Evolutionary conservation across 2,113 vertebrate genomes (phyloP).

Genomic region (Carassius auratus): DNA sequence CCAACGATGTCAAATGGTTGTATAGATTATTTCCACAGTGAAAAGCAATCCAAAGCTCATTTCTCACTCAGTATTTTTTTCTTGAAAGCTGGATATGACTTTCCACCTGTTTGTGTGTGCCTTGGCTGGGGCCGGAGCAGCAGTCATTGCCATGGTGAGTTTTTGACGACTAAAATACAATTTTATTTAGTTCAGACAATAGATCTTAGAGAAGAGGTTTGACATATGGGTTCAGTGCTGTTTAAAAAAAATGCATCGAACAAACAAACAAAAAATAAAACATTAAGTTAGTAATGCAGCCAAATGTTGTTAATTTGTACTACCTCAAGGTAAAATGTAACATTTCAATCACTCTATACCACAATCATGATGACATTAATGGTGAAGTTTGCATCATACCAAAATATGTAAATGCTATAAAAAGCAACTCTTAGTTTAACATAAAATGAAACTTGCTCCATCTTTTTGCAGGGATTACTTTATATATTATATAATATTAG

Average conservation of each 20-base stretch:
- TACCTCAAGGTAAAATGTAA: neutral
- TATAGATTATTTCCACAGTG: neutral
- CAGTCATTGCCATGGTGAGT: constrained; percentile 97
- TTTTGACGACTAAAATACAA: neutral
- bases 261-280: neutral
- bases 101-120: constrained; percentile 98
- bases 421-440: neutral
- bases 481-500: neutral
- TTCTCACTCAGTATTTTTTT: constrained; percentile 44
- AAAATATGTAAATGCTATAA: neutral
- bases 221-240: neutral
- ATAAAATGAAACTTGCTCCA: neutral
- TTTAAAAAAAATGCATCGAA: neutral
- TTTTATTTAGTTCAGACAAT: neutral
- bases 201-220: neutral
- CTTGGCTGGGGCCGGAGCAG: constrained; percentile 95
- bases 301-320: too few species aligned
- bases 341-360: neutral
- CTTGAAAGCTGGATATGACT: constrained; percentile 92
- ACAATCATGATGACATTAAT: neutral
- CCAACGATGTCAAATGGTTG: neutral
- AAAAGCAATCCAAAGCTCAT: constrained; percentile 15
- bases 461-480: neutral
- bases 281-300: too few species aligned
- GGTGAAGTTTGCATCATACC: neutral